Percentiles rank a stretch among this genome's conserved stretches.
These are phyloP conservation scores for Protula sp. DNA, from an alignment of 2,888 invertebrate species.

Conservation along the genomic window DNA sequence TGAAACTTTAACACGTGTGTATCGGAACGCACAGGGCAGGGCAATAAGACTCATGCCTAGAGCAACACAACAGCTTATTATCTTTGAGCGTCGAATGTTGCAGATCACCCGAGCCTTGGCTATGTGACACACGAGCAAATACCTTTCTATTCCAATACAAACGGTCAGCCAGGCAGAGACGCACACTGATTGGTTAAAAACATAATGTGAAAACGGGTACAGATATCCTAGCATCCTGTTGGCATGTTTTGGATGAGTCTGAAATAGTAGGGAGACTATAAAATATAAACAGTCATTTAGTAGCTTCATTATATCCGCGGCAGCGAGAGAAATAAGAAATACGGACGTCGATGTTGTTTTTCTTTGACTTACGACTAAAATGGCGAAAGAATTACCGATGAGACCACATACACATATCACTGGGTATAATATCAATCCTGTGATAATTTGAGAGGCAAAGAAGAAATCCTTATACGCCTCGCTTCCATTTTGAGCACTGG, in stretches of 20 bases:
- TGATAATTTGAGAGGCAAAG: conserved; percentile 33
- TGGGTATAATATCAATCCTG: conserved; percentile 39
- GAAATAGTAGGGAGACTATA: conserved; percentile 26
- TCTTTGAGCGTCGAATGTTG: conserved; percentile 25
- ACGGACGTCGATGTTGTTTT: conserved; percentile 41
- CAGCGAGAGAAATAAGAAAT: conserved; percentile 37
- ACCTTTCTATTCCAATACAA: conserved; percentile 41
- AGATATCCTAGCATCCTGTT: conserved; percentile 29
- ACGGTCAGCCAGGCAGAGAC: conserved; percentile 46
- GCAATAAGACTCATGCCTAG: conserved; percentile 39
- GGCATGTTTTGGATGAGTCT: conserved; percentile 20
- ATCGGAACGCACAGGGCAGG: conserved; percentile 42
- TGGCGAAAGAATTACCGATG: conserved; percentile 35
- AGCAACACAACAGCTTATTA: conserved; percentile 39
- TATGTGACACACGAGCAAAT: conserved; percentile 37
- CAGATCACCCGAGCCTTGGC: conserved; percentile 31
- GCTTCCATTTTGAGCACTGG: not conserved
- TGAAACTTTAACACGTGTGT: conserved; percentile 30
- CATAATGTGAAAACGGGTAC: conserved; percentile 44
- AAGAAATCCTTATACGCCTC: conserved; percentile 31
- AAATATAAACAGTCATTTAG: conserved; percentile 37
- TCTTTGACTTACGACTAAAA: conserved; percentile 34
- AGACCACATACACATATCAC: conserved; percentile 37
- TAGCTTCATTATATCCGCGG: conserved; percentile 38
- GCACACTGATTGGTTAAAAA: conserved; percentile 40